Evolutionary conservation across 2,113 vertebrate species (phyloP), one percentile per base, ranked within the genome.

Genomic region (Tachycineta bicolor): DNA sequence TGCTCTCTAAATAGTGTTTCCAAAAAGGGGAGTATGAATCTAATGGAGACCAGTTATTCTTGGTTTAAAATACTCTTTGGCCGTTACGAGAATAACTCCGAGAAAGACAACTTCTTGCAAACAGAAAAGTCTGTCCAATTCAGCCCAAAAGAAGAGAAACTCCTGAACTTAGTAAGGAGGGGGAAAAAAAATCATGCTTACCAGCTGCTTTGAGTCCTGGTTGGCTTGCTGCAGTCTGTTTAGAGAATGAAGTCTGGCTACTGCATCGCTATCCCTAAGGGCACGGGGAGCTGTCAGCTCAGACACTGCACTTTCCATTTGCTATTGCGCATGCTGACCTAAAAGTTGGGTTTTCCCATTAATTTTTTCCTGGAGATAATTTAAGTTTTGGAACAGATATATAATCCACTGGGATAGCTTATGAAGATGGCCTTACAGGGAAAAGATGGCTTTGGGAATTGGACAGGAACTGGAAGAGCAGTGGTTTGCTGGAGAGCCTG

Each of bases 201-300:
- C 97, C 97, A 91, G 92, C 82, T 86, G 93, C 67, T 91, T 67
- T 19, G 70, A 83, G 91, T 96, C 93, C 94, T 93, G 43, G 78
- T 74, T 79, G 91, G 90, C 77, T 97, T 93, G 93, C 83, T 96
- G 94, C 78, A 77, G 96, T 89, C 96, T 79, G 87, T 59, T 93
- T 89, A 73, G 89, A 96, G 87, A 97, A 91, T 96, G 96, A 94
- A 93, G 90, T 56, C 78, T 17, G 11, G 69, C 91, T 96, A 91
- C 71, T 43, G n/a, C 60, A 63, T 76, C 23, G 3, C 93, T 88
- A 3, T 96, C 92, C 91, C 93, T 94, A 86, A 95, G 94, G 95
- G 86, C 95, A 84, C 12, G 0, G 76, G 90, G 81, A 97, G 91
- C 94, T 95, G 88, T 97, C 96, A 96, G 85, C 97, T 94, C 94